A percentile compares a stretch with the other conserved stretches of the same genome.
These are phyloP conservation scores for Anguilla megastoma DNA, from an alignment of 2,797 vertebrate species.

Conservation along the genomic window DNA sequence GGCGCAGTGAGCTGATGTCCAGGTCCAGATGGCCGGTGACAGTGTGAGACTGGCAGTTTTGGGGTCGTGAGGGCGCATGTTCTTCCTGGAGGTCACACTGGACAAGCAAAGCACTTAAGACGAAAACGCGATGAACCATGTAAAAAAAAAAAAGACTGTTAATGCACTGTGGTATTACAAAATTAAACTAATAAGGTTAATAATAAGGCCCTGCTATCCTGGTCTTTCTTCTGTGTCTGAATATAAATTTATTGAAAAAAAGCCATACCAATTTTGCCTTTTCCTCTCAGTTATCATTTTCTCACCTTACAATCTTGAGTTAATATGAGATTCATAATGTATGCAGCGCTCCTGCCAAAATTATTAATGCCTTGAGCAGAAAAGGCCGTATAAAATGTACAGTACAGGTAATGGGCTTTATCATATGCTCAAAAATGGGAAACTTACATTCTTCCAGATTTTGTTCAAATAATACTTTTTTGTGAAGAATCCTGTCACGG, in stretches of 20 bases:
- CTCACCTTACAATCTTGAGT: background rate
- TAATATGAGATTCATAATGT: background rate
- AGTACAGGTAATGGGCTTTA: background rate
- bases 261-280: background rate
- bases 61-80: background rate
- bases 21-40: background rate
- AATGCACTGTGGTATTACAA: slow-evolving; percentile 69
- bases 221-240: background rate
- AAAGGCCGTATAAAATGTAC: background rate
- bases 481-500: background rate
- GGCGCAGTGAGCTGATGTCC: background rate
- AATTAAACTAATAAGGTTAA: slow-evolving; percentile 49
- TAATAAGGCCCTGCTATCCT: background rate
- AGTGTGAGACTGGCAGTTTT: background rate
- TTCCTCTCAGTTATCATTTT: background rate
- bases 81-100: slow-evolving; percentile 23
- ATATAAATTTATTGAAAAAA: background rate
- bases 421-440: background rate
- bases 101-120: slow-evolving; percentile 59
- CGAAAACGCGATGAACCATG: background rate
- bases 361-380: background rate
- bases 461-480: background rate
- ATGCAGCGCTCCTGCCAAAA: background rate
- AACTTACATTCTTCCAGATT: background rate
- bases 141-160: slow-evolving; percentile 60